A percentile compares a stretch with the other conserved stretches of the same genome.
These are phyloP conservation scores for Nasonia giraulti DNA, from an alignment of 1,140 invertebrate genomes.

Conservation along the genomic window DNA sequence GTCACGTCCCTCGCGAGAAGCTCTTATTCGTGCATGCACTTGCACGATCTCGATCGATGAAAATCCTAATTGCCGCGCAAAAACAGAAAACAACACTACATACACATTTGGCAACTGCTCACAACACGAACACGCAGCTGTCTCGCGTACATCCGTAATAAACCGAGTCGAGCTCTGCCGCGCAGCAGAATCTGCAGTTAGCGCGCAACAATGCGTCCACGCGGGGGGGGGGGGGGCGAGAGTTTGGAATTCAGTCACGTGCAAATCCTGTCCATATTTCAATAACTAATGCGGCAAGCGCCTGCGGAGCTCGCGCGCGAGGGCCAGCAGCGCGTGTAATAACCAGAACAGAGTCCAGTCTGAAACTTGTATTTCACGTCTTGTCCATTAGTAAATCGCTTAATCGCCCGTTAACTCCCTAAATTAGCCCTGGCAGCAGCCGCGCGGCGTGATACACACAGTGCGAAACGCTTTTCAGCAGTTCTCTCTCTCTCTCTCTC, in stretches of 20 bases:
- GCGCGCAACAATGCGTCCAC: neutral
- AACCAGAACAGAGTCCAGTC: neutral
- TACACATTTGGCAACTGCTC: no score
- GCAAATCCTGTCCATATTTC: conserved; percentile 30
- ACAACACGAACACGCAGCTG: no score
- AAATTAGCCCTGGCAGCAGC: neutral
- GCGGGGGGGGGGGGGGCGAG: no score
- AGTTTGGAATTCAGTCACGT: conserved; percentile 7
- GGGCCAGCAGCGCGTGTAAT: neutral
- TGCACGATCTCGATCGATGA: no score
- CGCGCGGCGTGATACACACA: neutral
- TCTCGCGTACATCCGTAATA: neutral
- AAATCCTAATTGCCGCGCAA: no score
- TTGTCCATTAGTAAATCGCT: conserved; percentile 39
- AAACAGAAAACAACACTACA: no score
- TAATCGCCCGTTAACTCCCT: conserved; percentile 40
- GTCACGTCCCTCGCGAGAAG: no score
- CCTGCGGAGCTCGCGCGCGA: neutral
- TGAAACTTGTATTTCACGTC: conserved; percentile 6
- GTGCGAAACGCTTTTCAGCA: neutral
- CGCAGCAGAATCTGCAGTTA: neutral
- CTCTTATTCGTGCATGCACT: no score
- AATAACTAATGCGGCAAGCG: neutral
- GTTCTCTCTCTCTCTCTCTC: neutral
- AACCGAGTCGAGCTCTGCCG: neutral